Percentiles rank a stretch among this genome's conserved stretches.
Conservation (phyloP, 2,113 vertebrate species). For the Tetrao urogallus region DNA sequence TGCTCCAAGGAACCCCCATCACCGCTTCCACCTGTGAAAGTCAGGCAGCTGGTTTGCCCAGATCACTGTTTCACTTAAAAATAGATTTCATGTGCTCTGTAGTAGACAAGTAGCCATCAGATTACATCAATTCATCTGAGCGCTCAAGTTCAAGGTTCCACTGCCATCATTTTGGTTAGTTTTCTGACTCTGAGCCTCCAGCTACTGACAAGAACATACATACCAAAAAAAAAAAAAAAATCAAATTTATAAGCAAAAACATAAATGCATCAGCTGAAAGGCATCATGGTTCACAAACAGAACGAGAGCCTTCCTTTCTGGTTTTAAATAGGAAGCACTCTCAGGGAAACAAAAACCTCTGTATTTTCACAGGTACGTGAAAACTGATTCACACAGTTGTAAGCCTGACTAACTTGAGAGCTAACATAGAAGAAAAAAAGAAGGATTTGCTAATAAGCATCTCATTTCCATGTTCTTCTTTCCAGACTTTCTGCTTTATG, state of each 20-base stretch:
- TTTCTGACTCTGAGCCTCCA: background rate
- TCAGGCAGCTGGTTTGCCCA: too few relatives aligned
- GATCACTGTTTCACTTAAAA: background rate
- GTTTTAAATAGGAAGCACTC: background rate
- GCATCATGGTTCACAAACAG: background rate
- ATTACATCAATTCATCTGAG: background rate
- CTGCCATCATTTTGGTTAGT: background rate
- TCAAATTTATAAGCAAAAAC: background rate
- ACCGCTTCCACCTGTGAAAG: accelerated
- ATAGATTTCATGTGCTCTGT: background rate
- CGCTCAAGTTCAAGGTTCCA: background rate
- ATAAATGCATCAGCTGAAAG: background rate
- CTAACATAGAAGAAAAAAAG: background rate
- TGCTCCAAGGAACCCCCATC: accelerated
- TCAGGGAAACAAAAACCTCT: background rate
- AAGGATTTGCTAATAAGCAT: background rate
- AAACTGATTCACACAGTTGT: background rate
- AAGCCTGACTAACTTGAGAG: background rate
- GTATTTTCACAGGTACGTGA: background rate
- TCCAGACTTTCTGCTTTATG: background rate
- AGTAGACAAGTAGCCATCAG: background rate
- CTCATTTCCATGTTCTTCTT: background rate
- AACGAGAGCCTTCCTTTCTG: background rate
- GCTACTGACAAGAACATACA: background rate
- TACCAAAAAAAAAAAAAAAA: background rate